These are phyloP conservation scores for Galaxea fascicularis DNA, from an alignment of 92 coral and sea anemone genomes.

Conservation along the genomic window DNA sequence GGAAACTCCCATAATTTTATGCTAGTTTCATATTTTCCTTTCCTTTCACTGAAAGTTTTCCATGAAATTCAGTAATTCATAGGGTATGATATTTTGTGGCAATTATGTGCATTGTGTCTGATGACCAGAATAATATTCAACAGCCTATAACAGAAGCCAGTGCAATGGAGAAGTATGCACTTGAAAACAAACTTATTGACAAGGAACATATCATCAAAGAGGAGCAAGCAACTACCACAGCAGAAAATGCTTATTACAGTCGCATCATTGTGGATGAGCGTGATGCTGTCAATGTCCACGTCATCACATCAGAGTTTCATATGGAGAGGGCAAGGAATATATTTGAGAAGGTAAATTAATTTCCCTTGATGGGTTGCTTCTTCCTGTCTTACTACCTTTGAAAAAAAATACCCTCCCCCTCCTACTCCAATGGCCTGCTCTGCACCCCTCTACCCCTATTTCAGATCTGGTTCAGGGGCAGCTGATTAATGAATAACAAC, in stretches of 20 bases:
- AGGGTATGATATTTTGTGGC: neutral
- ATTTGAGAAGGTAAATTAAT: conserved; percentile 67
- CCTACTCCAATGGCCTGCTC: neutral
- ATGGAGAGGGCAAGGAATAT: conserved; percentile 74
- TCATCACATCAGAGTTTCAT: conserved; percentile 79
- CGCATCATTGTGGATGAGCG: conserved; percentile 75
- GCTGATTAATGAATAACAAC: neutral
- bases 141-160: conserved; percentile 85
- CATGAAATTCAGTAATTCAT: neutral
- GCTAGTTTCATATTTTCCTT: too few relatives aligned
- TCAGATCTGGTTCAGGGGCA: too few relatives aligned
- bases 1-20: too few relatives aligned
- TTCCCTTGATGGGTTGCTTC: too few relatives aligned
- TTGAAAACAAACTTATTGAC: conserved; percentile 68
- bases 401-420: too few relatives aligned
- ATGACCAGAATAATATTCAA: neutral
- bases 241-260: conserved; percentile 83
- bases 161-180: conserved; percentile 75
- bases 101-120: too few relatives aligned
- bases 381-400: too few relatives aligned
- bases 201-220: conserved; percentile 70
- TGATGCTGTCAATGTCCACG: conserved; percentile 61
- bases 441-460: too few relatives aligned
- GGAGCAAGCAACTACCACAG: conserved; percentile 80
- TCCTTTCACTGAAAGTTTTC: too few relatives aligned